phyloP scores from a whole-genome alignment of 2,113 vertebrate genomes.

The Phalacrocorax brasilianus region DNA sequence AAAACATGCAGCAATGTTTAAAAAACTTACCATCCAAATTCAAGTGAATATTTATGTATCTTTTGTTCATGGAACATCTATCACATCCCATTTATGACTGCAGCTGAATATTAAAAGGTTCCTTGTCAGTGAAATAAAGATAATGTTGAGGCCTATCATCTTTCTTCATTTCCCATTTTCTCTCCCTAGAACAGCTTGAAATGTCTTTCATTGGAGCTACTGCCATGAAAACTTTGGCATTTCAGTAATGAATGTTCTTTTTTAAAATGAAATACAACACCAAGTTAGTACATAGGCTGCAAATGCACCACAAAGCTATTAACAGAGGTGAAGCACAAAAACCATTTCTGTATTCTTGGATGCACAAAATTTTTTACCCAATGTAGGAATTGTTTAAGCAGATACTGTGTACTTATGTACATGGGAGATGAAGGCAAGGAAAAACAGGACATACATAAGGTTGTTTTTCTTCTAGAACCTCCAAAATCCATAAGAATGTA shows the following conservation, averaged over 20 bases:
- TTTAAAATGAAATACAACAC: background rate
- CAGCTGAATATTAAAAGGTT: conserved; percentile 25
- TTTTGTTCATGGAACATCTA: conserved; percentile 47
- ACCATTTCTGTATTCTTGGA: background rate
- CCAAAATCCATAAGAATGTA: background rate
- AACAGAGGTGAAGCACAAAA: background rate
- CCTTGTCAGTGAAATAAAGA: conserved; percentile 18
- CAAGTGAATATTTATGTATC: conserved; percentile 51
- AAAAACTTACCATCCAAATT: conserved; percentile 3
- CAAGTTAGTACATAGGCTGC: background rate
- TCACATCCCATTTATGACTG: conserved; percentile 27
- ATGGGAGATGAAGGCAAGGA: background rate
- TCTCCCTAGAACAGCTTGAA: background rate
- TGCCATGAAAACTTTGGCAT: background rate
- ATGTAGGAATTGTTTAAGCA: background rate
- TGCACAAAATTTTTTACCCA: background rate
- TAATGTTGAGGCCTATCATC: background rate
- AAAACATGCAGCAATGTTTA: background rate
- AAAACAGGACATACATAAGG: rapidly evolving
- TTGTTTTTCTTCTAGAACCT: background rate
- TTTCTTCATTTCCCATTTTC: background rate
- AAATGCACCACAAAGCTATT: background rate
- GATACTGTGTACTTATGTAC: background rate
- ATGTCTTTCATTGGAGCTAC: background rate
- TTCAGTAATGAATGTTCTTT: conserved; percentile 16